phyloP scores from a whole-genome alignment of 2,888 invertebrate species.

The Andrena bucephala region DNA sequence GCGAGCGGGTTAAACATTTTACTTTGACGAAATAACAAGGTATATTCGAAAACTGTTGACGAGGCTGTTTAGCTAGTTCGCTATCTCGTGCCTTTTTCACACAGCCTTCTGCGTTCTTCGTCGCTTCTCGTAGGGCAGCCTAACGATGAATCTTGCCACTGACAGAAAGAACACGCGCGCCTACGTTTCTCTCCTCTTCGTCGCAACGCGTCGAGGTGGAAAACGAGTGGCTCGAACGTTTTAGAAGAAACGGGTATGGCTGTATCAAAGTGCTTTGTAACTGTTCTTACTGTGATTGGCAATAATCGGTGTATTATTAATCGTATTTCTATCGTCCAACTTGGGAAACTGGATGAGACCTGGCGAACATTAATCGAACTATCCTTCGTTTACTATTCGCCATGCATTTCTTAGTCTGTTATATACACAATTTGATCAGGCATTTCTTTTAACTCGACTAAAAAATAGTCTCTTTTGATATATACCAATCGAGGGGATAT shows the following conservation, averaged over 20 bases:
- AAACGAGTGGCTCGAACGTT: not conserved
- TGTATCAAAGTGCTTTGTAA: slow-evolving; percentile 4
- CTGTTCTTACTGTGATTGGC: slow-evolving; percentile 21
- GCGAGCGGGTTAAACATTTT: not conserved
- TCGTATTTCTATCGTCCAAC: slow-evolving; percentile 1
- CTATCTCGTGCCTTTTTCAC: slow-evolving; percentile 38
- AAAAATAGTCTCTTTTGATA: slow-evolving; percentile 8
- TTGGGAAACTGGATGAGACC: not conserved
- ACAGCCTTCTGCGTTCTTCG: slow-evolving; percentile 33
- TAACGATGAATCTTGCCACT: slow-evolving; percentile 27
- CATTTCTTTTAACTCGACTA: slow-evolving; percentile 32
- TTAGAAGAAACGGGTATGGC: slow-evolving; percentile 5
- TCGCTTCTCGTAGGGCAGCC: slow-evolving; percentile 21
- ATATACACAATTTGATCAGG: slow-evolving; percentile 19
- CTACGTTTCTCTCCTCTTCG: not conserved
- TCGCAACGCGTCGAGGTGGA: not conserved
- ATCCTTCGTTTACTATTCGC: not conserved
- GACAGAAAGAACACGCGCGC: not conserved
- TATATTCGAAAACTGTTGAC: slow-evolving; percentile 47
- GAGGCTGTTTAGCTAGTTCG: slow-evolving; percentile 41
- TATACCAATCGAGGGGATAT: not conserved
- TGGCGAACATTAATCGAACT: not conserved
- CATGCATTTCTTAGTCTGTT: slow-evolving; percentile 5
- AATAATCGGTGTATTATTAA: slow-evolving; percentile 31
- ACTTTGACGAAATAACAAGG: slow-evolving; percentile 9